Evolutionary conservation across 2,113 vertebrate genomes (phyloP), one percentile per base, ranked within the genome.

Genomic region (Electrona antarctica): DNA sequence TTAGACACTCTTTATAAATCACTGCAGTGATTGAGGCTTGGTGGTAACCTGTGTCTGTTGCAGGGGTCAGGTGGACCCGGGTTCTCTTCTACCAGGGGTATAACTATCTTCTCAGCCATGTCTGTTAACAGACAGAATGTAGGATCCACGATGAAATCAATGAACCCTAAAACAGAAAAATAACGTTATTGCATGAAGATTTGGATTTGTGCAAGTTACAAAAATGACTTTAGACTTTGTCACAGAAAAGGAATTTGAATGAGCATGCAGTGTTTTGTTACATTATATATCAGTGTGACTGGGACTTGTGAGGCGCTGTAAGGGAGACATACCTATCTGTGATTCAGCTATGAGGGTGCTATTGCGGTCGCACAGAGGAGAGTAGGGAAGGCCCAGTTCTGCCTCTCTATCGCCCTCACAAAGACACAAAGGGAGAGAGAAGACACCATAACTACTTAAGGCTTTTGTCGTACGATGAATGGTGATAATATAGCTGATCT

Each of bases 101-200:
- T 94, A 70, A 98, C 93, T 46, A 96, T 94, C 92, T 96, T 97
- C 88, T 98, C 95, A 0, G 96, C 95, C 93, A 98, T 95, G 4
- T 98, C 96, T 0, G 95, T 97, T 84, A 98, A 85, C 71, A 98
- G 93, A 7, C 94, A 96, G 90, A 98, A 98, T 0, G 96, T 97
- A 3, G 97, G 97, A 67, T 97, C 96, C 86, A 98, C 96, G 5
- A 98, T 98, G 83, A 98, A 97, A 77, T 98, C 96, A 0, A 98
- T 98, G 85, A 98, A 98, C 5, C 96, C 97, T 98, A 89, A 0
- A 14, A 63, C 61, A 72, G 29, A 21, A 12, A 64, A 66, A 70
- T 29, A 1, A 5, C 4, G 0, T 0, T 54, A 71, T 12, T 78
- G 6, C 7, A 60, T 60, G 11, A 64, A 69, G 14, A 57, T 14